phyloP scores from a whole-genome alignment of 2,113 vertebrate species.

The Tachuris rubrigastra region DNA sequence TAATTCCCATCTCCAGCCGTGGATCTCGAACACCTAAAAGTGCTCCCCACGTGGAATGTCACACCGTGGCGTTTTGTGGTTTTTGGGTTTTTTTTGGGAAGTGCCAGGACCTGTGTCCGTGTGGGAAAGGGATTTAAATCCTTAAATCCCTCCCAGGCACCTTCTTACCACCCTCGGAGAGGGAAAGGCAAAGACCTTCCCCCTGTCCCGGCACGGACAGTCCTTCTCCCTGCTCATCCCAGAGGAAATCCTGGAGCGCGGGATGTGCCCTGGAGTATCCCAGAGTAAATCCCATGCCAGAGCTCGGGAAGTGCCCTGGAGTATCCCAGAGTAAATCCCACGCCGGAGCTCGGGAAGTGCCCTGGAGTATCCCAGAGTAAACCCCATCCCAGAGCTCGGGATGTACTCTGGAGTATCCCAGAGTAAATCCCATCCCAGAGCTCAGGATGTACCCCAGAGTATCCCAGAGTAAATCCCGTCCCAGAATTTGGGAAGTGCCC shows the following conservation, averaged over 20 bases:
- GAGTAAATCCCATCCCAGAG: too few relatives aligned
- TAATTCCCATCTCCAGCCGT: constrained; percentile 39
- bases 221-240: neutral
- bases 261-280: too few relatives aligned
- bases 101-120: neutral
- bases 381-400: too few relatives aligned
- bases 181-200: neutral
- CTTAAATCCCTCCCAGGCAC: neutral
- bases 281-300: neutral
- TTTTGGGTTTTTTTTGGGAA: neutral
- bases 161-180: neutral
- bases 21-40: neutral
- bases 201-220: neutral
- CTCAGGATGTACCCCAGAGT: too few relatives aligned
- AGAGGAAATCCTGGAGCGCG: too few relatives aligned
- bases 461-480: too few relatives aligned
- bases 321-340: too few relatives aligned
- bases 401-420: too few relatives aligned
- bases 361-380: too few relatives aligned
- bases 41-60: neutral
- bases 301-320: neutral
- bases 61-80: too few relatives aligned
- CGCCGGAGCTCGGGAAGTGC: too few relatives aligned
- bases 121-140: neutral
- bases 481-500: too few relatives aligned